phyloP scores from a whole-genome alignment of 2,888 invertebrate species.

The Baronia brevicornis region DNA sequence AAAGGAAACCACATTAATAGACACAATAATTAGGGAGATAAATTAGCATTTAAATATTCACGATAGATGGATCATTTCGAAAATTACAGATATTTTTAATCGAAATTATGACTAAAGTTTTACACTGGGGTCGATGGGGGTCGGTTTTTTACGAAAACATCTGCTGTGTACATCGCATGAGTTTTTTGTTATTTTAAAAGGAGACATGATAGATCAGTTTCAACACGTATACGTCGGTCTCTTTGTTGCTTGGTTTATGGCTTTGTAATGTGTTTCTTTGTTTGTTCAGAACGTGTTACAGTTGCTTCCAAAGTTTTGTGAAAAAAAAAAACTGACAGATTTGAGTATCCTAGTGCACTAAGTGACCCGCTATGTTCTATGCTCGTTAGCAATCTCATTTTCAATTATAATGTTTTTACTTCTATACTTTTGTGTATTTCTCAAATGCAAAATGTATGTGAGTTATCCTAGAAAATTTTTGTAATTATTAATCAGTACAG shows the following conservation, averaged over 20 bases:
- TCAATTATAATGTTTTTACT: no score
- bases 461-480: no score
- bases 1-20: slow-evolving; percentile 59
- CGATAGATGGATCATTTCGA: slow-evolving; percentile 54
- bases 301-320: slow-evolving; percentile 49
- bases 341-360: slow-evolving; percentile 2
- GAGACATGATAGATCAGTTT: slow-evolving; percentile 76
- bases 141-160: slow-evolving; percentile 67
- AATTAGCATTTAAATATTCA: slow-evolving; percentile 69
- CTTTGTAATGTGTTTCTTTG: slow-evolving; percentile 74
- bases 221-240: slow-evolving; percentile 70
- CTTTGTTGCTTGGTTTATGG: slow-evolving; percentile 71
- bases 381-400: no score
- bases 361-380: slow-evolving; percentile 1
- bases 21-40: slow-evolving; percentile 50
- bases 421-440: no score
- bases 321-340: slow-evolving; percentile 22
- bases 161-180: slow-evolving; percentile 67
- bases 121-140: slow-evolving; percentile 53
- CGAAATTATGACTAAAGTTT: slow-evolving; percentile 54
- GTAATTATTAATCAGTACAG: no score
- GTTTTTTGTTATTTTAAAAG: slow-evolving; percentile 73
- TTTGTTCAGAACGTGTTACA: slow-evolving; percentile 67
- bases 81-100: slow-evolving; percentile 65
- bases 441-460: no score